A percentile compares a stretch with the other conserved stretches of the same genome.
Evolutionary conservation across 1,140 invertebrate species (phyloP).

Genomic region (Caenorhabditis brenneri): DNA sequence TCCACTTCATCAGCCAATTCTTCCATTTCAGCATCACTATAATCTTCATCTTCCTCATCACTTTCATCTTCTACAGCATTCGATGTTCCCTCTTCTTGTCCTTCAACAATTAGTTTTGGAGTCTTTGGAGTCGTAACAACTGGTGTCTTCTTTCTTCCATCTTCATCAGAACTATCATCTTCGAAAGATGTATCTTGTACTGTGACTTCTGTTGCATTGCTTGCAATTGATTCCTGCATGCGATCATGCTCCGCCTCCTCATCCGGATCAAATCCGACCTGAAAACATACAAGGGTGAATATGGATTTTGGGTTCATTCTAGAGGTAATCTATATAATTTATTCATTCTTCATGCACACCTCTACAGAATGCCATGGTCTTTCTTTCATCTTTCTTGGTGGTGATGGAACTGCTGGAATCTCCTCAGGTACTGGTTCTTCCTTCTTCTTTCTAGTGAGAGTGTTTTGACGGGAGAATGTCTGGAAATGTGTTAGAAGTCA

Average conservation of each 20-base stretch:
- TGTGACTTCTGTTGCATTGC: conserved; percentile 51
- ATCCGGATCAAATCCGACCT: conserved; percentile 51
- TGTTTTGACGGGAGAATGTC: conserved; percentile 32
- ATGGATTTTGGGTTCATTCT: background rate
- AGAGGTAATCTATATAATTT: background rate
- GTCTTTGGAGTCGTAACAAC: conserved; percentile 9
- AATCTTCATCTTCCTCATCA: conserved; percentile 64
- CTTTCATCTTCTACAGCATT: conserved; percentile 58
- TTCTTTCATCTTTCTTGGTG: conserved; percentile 5
- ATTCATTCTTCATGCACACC: conserved; percentile 14
- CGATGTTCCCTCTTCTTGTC: conserved; percentile 28
- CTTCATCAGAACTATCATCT: conserved; percentile 53
- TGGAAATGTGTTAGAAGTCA: conserved; percentile 15
- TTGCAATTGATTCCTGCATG: conserved; percentile 47
- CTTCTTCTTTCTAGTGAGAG: background rate
- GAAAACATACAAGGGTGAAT: background rate
- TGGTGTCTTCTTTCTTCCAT: conserved; percentile 47
- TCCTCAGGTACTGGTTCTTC: background rate
- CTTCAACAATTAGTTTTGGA: conserved; percentile 37
- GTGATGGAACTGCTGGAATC: conserved; percentile 23
- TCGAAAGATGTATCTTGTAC: conserved; percentile 56
- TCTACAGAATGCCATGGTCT: conserved; percentile 44
- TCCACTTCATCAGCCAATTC: conserved; percentile 70
- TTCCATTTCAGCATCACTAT: conserved; percentile 69
- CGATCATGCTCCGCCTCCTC: conserved; percentile 36